Evolutionary conservation across 2,113 vertebrate species (phyloP).

Genomic region (Ceuthmochares aereus): DNA sequence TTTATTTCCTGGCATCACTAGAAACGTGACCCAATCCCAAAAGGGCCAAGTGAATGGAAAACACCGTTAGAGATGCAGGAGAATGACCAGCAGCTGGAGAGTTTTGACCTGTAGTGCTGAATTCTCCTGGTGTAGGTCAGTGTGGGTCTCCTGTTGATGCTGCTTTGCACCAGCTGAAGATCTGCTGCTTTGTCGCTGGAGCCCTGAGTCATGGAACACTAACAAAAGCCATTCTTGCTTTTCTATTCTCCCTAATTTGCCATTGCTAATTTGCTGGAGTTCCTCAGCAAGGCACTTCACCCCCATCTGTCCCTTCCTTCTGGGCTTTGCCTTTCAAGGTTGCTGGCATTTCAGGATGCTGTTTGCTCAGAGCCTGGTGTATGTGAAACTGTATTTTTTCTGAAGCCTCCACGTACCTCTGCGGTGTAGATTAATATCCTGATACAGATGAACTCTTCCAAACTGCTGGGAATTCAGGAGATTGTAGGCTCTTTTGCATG

Average conservation of each 20-base stretch:
- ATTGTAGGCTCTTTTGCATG: not conserved
- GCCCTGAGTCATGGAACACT: not conserved
- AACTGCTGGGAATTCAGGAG: not conserved
- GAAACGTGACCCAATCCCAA: not conserved
- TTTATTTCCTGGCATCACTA: not conserved
- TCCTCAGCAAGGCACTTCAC: not conserved
- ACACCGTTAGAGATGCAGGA: not conserved
- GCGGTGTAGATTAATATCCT: not conserved
- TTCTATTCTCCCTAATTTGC: not conserved
- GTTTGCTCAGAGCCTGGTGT: not conserved
- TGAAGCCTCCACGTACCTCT: not conserved
- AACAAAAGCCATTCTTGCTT: not conserved
- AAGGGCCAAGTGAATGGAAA: not conserved
- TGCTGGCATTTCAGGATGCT: not conserved
- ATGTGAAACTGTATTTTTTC: not conserved
- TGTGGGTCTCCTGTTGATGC: accelerated
- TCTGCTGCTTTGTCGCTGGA: not conserved
- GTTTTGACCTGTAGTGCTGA: accelerated
- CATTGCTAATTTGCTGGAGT: not conserved
- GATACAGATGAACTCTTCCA: not conserved
- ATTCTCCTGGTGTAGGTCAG: accelerated
- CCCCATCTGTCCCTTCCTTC: not conserved
- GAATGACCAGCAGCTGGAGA: accelerated
- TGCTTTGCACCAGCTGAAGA: not conserved
- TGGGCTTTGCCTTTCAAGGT: not conserved